Evolutionary conservation across 2,797 vertebrate species (phyloP), one percentile per base, ranked within the genome.

Genomic region (Manis pentadactyla): DNA sequence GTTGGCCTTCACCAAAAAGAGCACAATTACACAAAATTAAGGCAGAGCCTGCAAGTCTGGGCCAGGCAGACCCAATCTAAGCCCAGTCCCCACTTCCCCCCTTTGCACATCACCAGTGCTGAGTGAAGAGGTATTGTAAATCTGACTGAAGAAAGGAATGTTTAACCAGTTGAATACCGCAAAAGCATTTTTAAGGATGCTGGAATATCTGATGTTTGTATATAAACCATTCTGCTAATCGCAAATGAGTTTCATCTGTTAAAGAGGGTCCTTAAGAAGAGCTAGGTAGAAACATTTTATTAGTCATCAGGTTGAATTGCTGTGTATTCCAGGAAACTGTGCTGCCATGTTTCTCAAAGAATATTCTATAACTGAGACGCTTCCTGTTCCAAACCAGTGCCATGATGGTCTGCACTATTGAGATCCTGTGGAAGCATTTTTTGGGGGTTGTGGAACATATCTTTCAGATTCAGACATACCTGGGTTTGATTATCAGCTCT

Each of bases 171-270:
- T 63, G 39, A 93, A 51, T 4, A 13, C 19, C 18, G 78, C 49
- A 92, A 53, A 94, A 95, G 42, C 49, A 21, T 87, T 86, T 94
- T 87, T 55, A 90, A 95, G 57, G 57, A 75, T 68, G 37, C 29
- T 37, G 39, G 55, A 71, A 63, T 94, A 95, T 17, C 85, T 84
- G 63, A 84, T 81, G 46, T 75, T 85, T 78, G 27, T 87, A 75
- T 71, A 73, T 74, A 85, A 94, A 87, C 81, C 51, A 74, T n/a
- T 73, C 64, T 34, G 61, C 84, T 95, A 92, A 97, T 78, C 95
- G 64, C 51, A 77, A 85, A 66, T 55, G 73, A 93, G 74, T 88
- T 78, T 86, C 87, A 68, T 39, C 64, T 63, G 49, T 92, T 66
- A 85, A 79, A 92, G 68, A 46, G n/a, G 21, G 39, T 34, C 39